These are phyloP conservation scores for Physella acuta DNA, from an alignment of 1,140 invertebrate genomes.

Conservation along the genomic window DNA sequence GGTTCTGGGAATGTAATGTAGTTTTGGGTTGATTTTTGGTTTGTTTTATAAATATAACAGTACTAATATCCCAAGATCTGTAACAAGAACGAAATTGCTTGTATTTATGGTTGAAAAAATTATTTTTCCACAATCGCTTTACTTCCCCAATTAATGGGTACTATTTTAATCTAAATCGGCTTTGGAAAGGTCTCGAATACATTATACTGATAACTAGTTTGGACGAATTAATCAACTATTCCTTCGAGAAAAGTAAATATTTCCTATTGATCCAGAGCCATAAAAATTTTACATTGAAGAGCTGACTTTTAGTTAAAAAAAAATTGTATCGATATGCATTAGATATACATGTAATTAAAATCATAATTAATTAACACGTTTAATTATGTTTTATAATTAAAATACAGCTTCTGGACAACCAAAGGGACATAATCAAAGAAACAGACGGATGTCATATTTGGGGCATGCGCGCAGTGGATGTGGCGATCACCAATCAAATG, in stretches of 20 bases:
- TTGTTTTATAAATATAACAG: too few species aligned
- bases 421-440: conserved; percentile 1
- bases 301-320: too few species aligned
- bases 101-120: neutral
- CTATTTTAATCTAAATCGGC: neutral
- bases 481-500: neutral
- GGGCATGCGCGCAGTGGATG: neutral
- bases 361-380: neutral
- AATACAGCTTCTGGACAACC: neutral
- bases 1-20: too few species aligned
- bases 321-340: neutral
- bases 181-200: neutral
- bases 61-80: neutral
- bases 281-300: too few species aligned
- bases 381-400: neutral
- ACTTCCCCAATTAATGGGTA: too few species aligned
- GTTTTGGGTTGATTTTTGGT: too few species aligned
- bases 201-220: neutral
- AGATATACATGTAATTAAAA: neutral
- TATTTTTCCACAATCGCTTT: neutral
- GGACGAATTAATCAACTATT: neutral
- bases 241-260: neutral
- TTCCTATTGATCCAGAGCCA: too few species aligned
- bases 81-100: neutral
- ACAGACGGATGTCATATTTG: conserved; percentile 3